Conservation (phyloP, 2,113 vertebrate genomes). For the Sinocyclocheilus anshuiensis region DNA sequence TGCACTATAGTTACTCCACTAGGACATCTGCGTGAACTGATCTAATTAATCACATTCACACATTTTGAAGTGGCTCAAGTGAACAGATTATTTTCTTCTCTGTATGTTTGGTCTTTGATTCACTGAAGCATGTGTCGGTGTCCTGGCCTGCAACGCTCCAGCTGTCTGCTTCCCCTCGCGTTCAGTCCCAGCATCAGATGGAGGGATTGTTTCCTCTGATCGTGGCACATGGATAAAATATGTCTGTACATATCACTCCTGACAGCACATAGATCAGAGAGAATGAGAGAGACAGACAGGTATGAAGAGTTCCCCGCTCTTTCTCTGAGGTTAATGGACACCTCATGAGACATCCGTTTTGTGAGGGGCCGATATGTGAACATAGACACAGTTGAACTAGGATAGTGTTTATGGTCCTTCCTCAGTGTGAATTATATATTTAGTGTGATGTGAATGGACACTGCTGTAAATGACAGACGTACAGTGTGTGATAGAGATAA, state of each 20-base stretch:
- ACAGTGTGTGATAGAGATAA: neutral
- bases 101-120: too few relatives aligned
- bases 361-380: neutral
- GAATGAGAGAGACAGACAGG: constrained; percentile 65
- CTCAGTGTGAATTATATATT: neutral
- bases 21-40: too few relatives aligned
- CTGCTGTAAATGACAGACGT: neutral
- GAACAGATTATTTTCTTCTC: too few relatives aligned
- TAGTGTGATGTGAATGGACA: neutral
- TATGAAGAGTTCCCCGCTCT: neutral
- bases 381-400: neutral
- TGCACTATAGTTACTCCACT: too few relatives aligned
- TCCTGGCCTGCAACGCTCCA: neutral
- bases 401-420: neutral
- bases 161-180: neutral
- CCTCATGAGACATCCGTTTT: neutral
- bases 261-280: constrained; percentile 56
- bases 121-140: too few relatives aligned
- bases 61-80: too few relatives aligned
- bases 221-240: constrained; percentile 57
- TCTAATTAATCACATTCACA: too few relatives aligned
- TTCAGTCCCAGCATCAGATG: neutral
- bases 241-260: constrained; percentile 68
- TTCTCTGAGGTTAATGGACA: neutral
- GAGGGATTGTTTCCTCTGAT: neutral